Percentiles rank a stretch among this genome's conserved stretches.
These are phyloP conservation scores for Buphagus erythrorhynchus DNA, from an alignment of 2,797 vertebrate genomes.

Conservation along the genomic window DNA sequence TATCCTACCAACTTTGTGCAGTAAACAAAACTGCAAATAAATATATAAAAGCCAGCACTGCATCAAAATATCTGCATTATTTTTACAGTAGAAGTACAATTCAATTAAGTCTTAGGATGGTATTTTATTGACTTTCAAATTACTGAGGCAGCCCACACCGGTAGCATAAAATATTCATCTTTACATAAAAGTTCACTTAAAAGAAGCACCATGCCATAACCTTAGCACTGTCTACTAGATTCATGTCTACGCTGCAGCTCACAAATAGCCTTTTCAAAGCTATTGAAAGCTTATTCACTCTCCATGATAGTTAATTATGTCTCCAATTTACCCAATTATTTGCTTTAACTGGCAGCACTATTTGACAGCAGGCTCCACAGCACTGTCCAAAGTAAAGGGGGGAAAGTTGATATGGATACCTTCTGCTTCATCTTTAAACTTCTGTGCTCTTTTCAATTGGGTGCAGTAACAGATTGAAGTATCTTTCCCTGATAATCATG, in stretches of 20 bases:
- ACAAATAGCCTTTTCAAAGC: neutral
- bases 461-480: neutral
- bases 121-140: neutral
- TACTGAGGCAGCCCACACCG: neutral
- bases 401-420: neutral
- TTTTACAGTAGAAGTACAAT: neutral
- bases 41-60: neutral
- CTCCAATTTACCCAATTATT: neutral
- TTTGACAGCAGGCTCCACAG: neutral
- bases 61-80: neutral
- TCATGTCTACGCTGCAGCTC: neutral
- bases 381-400: neutral
- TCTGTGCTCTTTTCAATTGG: neutral
- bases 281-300: neutral
- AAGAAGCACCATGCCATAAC: neutral
- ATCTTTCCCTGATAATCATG: neutral
- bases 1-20: neutral
- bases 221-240: neutral
- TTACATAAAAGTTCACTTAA: neutral
- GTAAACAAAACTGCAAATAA: neutral
- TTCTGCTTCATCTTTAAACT: neutral
- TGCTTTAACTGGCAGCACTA: neutral
- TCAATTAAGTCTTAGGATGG: neutral
- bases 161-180: neutral
- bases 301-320: neutral